These are phyloP conservation scores for Homarus gammarus DNA, from an alignment of 2,888 invertebrate genomes.

Conservation along the genomic window DNA sequence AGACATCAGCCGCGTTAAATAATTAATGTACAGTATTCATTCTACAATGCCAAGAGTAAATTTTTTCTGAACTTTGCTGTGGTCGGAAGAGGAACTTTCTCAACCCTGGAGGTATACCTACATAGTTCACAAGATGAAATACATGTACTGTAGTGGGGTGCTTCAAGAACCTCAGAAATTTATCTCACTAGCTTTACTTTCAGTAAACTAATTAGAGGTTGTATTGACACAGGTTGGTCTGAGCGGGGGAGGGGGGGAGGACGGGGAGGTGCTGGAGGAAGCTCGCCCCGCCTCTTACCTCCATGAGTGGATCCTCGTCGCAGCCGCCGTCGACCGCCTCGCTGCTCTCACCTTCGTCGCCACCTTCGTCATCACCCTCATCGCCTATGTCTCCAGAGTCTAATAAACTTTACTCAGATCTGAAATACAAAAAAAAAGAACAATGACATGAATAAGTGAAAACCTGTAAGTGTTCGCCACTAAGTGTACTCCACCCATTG, in stretches of 20 bases:
- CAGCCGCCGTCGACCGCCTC: constrained; percentile 63
- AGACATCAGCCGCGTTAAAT: too few species aligned
- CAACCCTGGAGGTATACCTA: too few species aligned
- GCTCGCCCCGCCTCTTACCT: constrained; percentile 26
- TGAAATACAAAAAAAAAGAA: background rate
- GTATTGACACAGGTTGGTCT: constrained; percentile 41
- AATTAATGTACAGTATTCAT: too few species aligned
- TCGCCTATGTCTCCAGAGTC: constrained; percentile 46
- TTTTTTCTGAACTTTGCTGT: too few species aligned
- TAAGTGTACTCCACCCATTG: too few species aligned
- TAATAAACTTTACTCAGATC: background rate
- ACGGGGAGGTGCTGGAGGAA: constrained; percentile 35
- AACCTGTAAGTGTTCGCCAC: constrained; percentile 28
- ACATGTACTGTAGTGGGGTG: too few species aligned
- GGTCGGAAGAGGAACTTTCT: too few species aligned
- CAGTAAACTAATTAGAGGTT: too few species aligned
- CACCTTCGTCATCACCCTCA: constrained; percentile 52
- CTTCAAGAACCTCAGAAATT: too few species aligned
- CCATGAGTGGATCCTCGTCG: constrained; percentile 68
- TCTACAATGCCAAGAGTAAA: too few species aligned
- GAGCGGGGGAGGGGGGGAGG: constrained; percentile 35
- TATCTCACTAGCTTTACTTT: too few species aligned
- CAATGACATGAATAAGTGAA: constrained; percentile 36
- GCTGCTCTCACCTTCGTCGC: constrained; percentile 41
- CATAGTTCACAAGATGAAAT: too few species aligned